These are phyloP conservation scores for Meteorus cinctellus DNA, from an alignment of 2,888 invertebrate species.

Conservation along the genomic window DNA sequence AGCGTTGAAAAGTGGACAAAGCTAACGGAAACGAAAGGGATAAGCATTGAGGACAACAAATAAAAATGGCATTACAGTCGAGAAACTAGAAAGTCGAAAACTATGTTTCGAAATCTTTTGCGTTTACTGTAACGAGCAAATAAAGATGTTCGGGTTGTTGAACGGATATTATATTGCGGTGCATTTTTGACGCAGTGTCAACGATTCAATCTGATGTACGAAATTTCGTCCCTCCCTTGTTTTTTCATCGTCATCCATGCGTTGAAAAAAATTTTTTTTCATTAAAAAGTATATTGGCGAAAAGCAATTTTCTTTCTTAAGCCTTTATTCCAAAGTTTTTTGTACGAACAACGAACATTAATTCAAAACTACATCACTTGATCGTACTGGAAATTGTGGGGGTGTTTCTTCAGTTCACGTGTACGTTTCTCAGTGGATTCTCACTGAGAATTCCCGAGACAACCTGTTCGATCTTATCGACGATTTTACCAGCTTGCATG, in stretches of 20 bases:
- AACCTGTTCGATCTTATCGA: constrained; percentile 45
- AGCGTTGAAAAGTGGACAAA: constrained; percentile 46
- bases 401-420: neutral
- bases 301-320: neutral
- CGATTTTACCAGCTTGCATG: constrained; percentile 26
- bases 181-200: constrained; percentile 43
- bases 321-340: neutral
- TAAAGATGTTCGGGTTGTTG: constrained; percentile 8
- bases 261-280: constrained; percentile 6
- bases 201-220: constrained; percentile 34
- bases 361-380: neutral
- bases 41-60: constrained; percentile 50
- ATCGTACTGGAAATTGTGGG: neutral
- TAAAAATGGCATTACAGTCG: constrained; percentile 56
- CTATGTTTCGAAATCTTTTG: constrained; percentile 61
- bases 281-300: neutral
- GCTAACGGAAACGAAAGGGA: constrained; percentile 46
- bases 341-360: neutral
- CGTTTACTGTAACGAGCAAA: constrained; percentile 45
- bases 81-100: constrained; percentile 53
- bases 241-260: constrained; percentile 11
- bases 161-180: neutral
- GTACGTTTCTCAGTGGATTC: neutral
- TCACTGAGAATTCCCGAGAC: neutral
- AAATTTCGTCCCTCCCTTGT: constrained; percentile 5